Evolutionary conservation across 2,797 vertebrate species (phyloP), one percentile per base, ranked within the genome.

Genomic region (Kryptopterus vitreolus): DNA sequence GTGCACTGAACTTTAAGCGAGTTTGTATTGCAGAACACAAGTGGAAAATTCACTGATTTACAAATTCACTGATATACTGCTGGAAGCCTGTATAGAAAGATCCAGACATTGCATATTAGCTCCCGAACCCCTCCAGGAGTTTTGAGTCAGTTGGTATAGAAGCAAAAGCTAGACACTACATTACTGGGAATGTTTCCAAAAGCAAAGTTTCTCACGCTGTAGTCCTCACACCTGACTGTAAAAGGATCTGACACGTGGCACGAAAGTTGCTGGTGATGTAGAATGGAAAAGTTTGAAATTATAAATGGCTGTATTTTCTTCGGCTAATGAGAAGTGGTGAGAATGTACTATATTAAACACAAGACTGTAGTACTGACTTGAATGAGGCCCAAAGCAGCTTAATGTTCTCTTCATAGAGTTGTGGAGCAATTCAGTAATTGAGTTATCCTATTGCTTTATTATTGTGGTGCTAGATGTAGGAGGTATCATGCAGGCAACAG

Each of bases 1-100:
- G 76, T 63, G 33, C 24, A 78, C n/a, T 80, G 59, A 63, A 46
- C 58, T 74, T n/a, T 16, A 58, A 26, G n/a, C 26, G 66, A 80
- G 46, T 52, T 55, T 76, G 38, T 33, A n/a, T 29, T 50, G 29
- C n/a, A 35, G 78, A 50, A 48, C 26, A 22, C 35, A 75, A 68
- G 38, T 66, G 85, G 80, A 82, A 82, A 81, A 68, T 76, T 31
- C 63, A 71, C 65, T 68, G 80, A 65, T n/a, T n/a, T n/a, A n/a
- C 78, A 66, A 55, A 66, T n/a, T n/a, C 50, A 24, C n/a, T 50
- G 68, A 82, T 71, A 77, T 38, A 71, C 71, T 73, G 59, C 58
- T 81, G 70, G 59, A 76, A 55, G 57, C 65, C 65, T 70, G 76
- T 26, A 70, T 59, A 72, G 76, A 83, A 24, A 46, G 74, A 81